phyloP scores from a whole-genome alignment of 2,797 vertebrate species.

The Gymnocypris eckloni region DNA sequence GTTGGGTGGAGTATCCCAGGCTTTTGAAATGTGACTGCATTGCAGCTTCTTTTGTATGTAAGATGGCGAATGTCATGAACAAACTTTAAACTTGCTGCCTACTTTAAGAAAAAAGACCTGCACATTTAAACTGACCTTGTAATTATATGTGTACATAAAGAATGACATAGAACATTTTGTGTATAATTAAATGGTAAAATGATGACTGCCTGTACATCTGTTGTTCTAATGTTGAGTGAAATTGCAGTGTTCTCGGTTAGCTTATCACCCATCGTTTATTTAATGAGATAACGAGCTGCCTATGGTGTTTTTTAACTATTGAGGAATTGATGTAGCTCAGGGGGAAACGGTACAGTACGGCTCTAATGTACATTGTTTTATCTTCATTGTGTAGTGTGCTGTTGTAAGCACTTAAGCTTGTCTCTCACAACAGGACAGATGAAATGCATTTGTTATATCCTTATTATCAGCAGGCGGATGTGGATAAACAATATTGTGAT shows the following conservation, averaged over 20 bases:
- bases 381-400: constrained; percentile 1
- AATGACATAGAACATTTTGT: constrained; percentile 88
- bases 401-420: constrained; percentile 1
- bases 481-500: not conserved
- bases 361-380: not conserved
- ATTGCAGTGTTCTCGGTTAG: not conserved
- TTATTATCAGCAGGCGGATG: constrained; percentile 7
- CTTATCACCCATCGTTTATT: not conserved
- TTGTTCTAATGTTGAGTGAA: constrained; percentile 38
- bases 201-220: constrained; percentile 35
- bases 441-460: constrained; percentile 11
- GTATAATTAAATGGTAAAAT: constrained; percentile 91
- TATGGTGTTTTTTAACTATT: not conserved
- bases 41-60: constrained; percentile 78
- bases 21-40: constrained; percentile 77
- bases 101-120: constrained; percentile 75
- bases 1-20: constrained; percentile 70
- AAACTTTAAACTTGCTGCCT: constrained; percentile 87
- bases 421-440: constrained; percentile 5
- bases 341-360: not conserved
- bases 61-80: constrained; percentile 70
- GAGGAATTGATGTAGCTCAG: too few relatives aligned
- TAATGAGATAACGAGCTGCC: not conserved
- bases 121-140: constrained; percentile 88
- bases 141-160: constrained; percentile 89